Conservation (phyloP, 2,888 invertebrate genomes). For the Polydrusus cervinus region DNA sequence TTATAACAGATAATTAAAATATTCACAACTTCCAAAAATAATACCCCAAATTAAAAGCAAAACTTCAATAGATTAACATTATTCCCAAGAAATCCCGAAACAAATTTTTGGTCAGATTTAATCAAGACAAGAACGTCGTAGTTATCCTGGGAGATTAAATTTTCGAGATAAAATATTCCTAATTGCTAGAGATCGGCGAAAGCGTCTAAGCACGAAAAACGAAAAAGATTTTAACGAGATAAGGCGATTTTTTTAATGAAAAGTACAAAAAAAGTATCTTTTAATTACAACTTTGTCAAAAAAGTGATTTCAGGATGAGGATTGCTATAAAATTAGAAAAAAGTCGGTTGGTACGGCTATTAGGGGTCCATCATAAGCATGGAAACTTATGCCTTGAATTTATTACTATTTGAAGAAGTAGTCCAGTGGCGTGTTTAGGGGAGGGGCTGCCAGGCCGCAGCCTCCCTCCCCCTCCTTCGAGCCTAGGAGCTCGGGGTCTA, state of each 20-base stretch:
- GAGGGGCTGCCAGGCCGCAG: too few species aligned
- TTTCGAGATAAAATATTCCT: conserved; percentile 5
- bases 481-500: too few species aligned
- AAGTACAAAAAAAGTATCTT: neutral
- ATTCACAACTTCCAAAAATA: neutral
- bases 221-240: neutral
- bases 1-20: too few species aligned
- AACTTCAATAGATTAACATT: neutral
- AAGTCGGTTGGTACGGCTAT: too few species aligned
- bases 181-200: conserved; percentile 11
- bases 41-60: conserved; percentile 3
- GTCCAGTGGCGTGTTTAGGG: too few species aligned
- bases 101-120: conserved; percentile 16
- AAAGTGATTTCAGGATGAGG: neutral
- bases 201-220: neutral
- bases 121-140: conserved; percentile 5
- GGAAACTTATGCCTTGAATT: too few species aligned
- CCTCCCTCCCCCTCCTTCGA: too few species aligned
- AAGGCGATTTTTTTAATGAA: neutral
- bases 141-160: neutral
- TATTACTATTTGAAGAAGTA: too few species aligned
- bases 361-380: too few species aligned
- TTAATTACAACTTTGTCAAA: neutral
- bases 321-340: neutral
- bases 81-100: conserved; percentile 2